These are phyloP conservation scores for Dynastes grantii DNA, from an alignment of 2,888 invertebrate species.

Conservation along the genomic window DNA sequence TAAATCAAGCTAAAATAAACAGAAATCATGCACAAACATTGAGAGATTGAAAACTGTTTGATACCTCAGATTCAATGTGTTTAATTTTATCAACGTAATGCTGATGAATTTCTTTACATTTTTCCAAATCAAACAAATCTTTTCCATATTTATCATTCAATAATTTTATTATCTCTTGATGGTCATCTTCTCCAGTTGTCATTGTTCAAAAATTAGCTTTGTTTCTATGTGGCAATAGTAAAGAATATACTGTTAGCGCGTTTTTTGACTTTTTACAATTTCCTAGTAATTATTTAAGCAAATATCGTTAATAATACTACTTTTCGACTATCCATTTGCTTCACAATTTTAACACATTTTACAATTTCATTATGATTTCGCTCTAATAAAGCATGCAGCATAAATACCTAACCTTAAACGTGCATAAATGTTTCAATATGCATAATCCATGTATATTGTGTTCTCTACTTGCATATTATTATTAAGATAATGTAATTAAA, in stretches of 20 bases:
- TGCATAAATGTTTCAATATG: no score
- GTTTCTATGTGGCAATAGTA: constrained; percentile 53
- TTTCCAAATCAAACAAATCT: constrained; percentile 72
- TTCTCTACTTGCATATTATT: no score
- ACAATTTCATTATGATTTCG: no score
- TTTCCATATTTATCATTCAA: constrained; percentile 71
- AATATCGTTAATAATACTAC: no score
- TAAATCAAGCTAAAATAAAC: constrained; percentile 74
- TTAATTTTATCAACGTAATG: constrained; percentile 68
- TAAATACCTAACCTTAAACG: no score
- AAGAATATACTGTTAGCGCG: neutral
- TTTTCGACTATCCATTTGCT: no score
- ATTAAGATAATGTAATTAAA: neutral
- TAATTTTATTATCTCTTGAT: constrained; percentile 45
- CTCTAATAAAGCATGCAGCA: no score
- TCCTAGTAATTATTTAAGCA: neutral
- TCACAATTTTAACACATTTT: no score
- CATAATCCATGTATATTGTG: no score
- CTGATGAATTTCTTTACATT: constrained; percentile 71
- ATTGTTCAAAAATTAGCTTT: constrained; percentile 36
- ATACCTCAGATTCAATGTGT: constrained; percentile 70
- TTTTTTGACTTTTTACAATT: neutral
- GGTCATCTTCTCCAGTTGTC: constrained; percentile 45
- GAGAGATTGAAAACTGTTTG: constrained; percentile 27
- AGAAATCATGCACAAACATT: constrained; percentile 30